phyloP scores from a whole-genome alignment of 2,888 invertebrate species.

The Melinaea marsaeus region DNA sequence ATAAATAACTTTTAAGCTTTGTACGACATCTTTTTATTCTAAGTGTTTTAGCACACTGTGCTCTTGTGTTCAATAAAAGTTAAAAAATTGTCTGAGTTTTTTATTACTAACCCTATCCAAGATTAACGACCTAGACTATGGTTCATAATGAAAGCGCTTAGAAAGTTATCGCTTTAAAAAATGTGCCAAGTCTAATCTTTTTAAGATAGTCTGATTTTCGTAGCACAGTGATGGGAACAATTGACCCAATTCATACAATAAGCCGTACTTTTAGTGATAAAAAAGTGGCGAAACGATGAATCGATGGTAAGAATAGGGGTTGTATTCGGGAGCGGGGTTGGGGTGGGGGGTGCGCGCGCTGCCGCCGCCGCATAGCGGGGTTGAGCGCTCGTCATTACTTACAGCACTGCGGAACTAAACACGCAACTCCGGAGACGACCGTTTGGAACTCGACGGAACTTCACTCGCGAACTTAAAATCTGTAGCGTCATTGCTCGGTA shows the following conservation, averaged over 20 bases:
- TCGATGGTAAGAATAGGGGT: conserved; percentile 50
- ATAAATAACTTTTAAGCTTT: conserved; percentile 20
- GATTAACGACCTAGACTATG: neutral
- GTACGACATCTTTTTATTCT: conserved; percentile 21
- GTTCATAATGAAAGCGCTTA: too few relatives aligned
- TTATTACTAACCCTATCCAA: neutral
- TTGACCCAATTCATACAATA: conserved; percentile 42
- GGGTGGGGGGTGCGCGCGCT: conserved; percentile 53
- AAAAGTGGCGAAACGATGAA: conserved; percentile 50
- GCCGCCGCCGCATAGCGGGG: conserved; percentile 19
- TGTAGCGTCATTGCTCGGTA: neutral
- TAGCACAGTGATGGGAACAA: conserved; percentile 8
- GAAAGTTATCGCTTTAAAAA: too few relatives aligned
- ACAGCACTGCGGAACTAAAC: conserved; percentile 12
- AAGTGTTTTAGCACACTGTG: conserved; percentile 23
- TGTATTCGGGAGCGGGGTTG: conserved; percentile 24
- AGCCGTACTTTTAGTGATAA: conserved; percentile 49
- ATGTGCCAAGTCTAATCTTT: too few relatives aligned
- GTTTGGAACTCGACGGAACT: conserved; percentile 1
- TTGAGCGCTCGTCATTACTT: neutral
- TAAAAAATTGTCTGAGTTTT: conserved; percentile 9
- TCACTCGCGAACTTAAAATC: neutral
- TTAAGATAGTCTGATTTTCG: neutral
- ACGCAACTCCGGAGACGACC: neutral
- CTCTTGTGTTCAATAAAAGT: conserved; percentile 23